These are phyloP conservation scores for Pristionchus exspectatus DNA, from an alignment of 2,888 invertebrate species.

Conservation along the genomic window DNA sequence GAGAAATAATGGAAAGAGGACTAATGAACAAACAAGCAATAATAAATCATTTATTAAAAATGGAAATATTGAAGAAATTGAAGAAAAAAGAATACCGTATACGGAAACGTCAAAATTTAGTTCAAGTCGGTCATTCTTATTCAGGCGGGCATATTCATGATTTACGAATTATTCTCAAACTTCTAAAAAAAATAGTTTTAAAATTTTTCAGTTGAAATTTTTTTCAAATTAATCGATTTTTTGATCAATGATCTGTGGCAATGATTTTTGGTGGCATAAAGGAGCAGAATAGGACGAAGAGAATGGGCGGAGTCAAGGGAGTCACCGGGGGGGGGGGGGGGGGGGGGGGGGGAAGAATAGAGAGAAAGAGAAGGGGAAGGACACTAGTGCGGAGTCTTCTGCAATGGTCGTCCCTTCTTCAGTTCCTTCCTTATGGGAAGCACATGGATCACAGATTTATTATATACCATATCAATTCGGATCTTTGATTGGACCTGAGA, in stretches of 20 bases:
- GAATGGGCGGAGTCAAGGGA: conserved; percentile 52
- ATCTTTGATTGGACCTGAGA: conserved; percentile 58
- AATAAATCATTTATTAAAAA: too few relatives aligned
- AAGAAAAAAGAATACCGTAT: background rate
- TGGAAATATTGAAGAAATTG: background rate
- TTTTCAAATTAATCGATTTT: background rate
- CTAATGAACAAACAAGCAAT: background rate
- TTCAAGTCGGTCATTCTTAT: too few relatives aligned
- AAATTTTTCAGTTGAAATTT: background rate
- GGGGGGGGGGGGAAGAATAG: conserved; percentile 25
- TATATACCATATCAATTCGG: conserved; percentile 68
- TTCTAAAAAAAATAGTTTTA: background rate
- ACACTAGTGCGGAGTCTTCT: conserved; percentile 39
- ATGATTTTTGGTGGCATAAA: conserved; percentile 18
- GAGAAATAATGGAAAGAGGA: background rate
- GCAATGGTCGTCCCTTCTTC: background rate
- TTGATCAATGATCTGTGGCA: background rate
- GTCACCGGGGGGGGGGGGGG: background rate
- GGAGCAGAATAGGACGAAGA: background rate
- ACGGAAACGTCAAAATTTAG: background rate
- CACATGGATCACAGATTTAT: conserved; percentile 67
- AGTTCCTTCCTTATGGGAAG: conserved; percentile 62
- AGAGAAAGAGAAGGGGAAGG: conserved; percentile 36
- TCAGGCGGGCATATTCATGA: too few relatives aligned
- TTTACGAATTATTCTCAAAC: too few relatives aligned